Conservation (phyloP, 1,140 invertebrate genomes). For the Drosophila oshimai region DNA sequence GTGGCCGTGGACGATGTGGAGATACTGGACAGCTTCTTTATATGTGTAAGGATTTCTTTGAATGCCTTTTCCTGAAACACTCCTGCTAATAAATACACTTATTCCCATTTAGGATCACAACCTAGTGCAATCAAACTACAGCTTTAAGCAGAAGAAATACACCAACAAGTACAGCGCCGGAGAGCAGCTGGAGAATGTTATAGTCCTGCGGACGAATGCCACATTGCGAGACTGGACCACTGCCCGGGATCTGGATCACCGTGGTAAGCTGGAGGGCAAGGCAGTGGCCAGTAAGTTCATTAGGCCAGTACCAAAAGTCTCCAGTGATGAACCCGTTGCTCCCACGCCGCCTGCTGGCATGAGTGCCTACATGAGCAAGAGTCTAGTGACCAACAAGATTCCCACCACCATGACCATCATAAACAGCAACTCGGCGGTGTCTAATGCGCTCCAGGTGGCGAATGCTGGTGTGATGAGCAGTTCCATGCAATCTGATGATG, state of each 20-base stretch:
- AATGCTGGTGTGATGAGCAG: constrained; percentile 50
- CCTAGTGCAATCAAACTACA: constrained; percentile 82
- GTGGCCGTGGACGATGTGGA: constrained; percentile 67
- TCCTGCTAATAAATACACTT: not conserved
- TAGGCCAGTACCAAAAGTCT: constrained; percentile 29
- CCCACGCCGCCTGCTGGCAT: constrained; percentile 8
- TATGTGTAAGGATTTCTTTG: constrained; percentile 71
- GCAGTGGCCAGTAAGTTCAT: constrained; percentile 38
- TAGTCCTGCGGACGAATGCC: constrained; percentile 76
- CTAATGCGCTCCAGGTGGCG: constrained; percentile 33
- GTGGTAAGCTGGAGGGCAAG: constrained; percentile 52
- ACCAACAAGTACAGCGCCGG: constrained; percentile 65
- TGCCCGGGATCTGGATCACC: constrained; percentile 64
- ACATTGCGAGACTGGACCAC: constrained; percentile 62
- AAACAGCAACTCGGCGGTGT: constrained; percentile 51
- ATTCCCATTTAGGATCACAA: constrained; percentile 69
- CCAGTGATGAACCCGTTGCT: constrained; percentile 1
- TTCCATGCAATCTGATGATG: constrained; percentile 63
- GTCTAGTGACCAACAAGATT: constrained; percentile 71
- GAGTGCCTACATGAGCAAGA: constrained; percentile 63
- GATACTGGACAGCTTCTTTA: constrained; percentile 81
- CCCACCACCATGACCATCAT: constrained; percentile 79
- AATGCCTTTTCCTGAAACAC: no score
- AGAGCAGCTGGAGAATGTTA: constrained; percentile 77
- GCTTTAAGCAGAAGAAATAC: constrained; percentile 81